Evolutionary conservation across 2,113 vertebrate species (phyloP).

Genomic region (Elanus axillaris): DNA sequence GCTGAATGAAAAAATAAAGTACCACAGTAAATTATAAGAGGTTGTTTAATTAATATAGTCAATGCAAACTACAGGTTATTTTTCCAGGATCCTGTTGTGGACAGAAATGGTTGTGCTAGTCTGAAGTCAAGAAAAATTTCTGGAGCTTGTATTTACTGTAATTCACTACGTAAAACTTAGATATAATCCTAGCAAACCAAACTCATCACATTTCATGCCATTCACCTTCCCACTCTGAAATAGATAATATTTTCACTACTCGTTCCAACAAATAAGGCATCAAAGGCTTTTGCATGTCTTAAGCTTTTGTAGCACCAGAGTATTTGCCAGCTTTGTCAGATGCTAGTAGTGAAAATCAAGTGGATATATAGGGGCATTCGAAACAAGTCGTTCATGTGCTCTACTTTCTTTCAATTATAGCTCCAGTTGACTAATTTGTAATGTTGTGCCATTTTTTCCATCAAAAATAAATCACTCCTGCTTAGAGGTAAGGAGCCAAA

Average conservation of each 20-base stretch:
- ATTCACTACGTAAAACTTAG: not conserved
- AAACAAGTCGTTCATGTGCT: constrained; percentile 26
- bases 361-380: constrained; percentile 17
- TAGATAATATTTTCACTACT: not conserved
- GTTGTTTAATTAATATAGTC: not conserved
- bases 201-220: not conserved
- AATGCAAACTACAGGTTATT: not conserved
- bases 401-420: not conserved
- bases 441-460: constrained; percentile 1
- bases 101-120: not conserved
- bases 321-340: constrained; percentile 28
- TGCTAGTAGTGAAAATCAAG: not conserved
- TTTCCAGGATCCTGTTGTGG: not conserved
- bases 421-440: constrained; percentile 27
- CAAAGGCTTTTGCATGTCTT: not conserved
- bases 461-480: constrained; percentile 23
- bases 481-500: constrained; percentile 6
- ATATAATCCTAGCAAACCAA: not conserved
- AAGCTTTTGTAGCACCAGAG: not conserved
- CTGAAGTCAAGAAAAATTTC: not conserved
- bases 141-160: not conserved
- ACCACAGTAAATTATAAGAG: not conserved
- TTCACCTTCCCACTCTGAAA: not conserved
- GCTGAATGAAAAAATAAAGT: not conserved
- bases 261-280: not conserved